Percentiles rank a stretch among this genome's conserved stretches.
These are phyloP conservation scores for Elachura formosa DNA, from an alignment of 2,113 vertebrate genomes.

Conservation along the genomic window DNA sequence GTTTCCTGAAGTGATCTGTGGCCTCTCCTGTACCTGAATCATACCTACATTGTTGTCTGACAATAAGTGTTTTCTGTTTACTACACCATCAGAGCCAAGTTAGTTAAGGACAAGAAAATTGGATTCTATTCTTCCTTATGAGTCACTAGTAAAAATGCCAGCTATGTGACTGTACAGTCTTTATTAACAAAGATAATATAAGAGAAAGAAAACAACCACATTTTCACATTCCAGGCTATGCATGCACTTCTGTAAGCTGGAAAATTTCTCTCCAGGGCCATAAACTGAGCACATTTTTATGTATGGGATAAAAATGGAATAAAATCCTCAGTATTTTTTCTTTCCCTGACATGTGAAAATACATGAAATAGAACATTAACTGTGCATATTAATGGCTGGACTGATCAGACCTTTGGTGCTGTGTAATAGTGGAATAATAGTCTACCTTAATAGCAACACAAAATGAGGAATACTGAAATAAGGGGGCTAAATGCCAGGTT, in stretches of 20 bases:
- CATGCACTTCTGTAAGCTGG: constrained; percentile 20
- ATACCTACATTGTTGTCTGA: constrained; percentile 1
- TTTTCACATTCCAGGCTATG: constrained; percentile 27
- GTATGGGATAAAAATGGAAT: neutral
- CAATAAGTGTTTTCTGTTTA: constrained; percentile 37
- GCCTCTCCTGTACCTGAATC: neutral
- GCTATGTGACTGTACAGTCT: constrained; percentile 12
- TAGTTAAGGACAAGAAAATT: constrained; percentile 41
- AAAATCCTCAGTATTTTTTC: neutral
- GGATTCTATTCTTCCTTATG: constrained; percentile 25
- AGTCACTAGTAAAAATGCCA: constrained; percentile 42
- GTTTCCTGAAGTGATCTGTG: neutral
- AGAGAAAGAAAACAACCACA: constrained; percentile 11
- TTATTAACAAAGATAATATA: constrained; percentile 27
- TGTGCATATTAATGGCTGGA: neutral
- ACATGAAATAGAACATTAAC: neutral
- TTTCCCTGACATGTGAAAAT: neutral
- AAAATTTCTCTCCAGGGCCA: neutral
- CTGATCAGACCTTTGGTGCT: neutral
- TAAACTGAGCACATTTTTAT: neutral
- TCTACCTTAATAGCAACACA: constrained; percentile 9
- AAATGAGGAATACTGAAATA: constrained; percentile 47
- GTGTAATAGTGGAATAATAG: neutral
- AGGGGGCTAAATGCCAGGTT: constrained; percentile 39
- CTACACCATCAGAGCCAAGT: neutral